Evolutionary conservation across 2,797 vertebrate genomes (phyloP).

Genomic region (Myotis myotis): DNA sequence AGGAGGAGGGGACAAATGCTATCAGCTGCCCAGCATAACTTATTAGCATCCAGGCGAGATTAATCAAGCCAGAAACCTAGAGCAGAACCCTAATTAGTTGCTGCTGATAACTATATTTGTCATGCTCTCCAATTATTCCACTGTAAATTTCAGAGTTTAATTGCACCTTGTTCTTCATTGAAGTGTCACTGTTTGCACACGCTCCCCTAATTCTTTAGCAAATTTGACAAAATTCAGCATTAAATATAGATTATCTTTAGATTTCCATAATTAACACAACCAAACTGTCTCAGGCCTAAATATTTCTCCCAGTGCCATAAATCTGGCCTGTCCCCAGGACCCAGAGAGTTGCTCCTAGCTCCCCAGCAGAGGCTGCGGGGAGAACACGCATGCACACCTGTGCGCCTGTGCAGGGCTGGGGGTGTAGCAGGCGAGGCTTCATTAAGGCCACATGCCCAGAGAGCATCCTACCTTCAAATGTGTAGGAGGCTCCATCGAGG

Average conservation of each 20-base stretch:
- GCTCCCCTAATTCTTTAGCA: slow-evolving; percentile 82
- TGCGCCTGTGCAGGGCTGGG: not conserved
- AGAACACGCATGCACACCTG: not conserved
- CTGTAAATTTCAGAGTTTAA: slow-evolving; percentile 86
- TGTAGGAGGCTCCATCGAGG: not conserved
- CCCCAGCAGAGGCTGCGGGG: not conserved
- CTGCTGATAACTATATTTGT: slow-evolving; percentile 89
- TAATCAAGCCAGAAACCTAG: slow-evolving; percentile 86
- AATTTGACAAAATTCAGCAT: slow-evolving; percentile 86
- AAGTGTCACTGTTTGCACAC: slow-evolving; percentile 83
- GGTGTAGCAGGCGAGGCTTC: rapidly evolving
- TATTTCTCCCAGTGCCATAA: slow-evolving; percentile 80
- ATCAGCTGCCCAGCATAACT: slow-evolving; percentile 73
- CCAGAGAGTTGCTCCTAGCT: slow-evolving; percentile 43
- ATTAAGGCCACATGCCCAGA: not conserved
- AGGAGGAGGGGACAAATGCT: not conserved
- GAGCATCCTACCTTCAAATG: not conserved
- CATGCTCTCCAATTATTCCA: slow-evolving; percentile 88
- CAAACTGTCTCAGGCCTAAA: slow-evolving; percentile 82
- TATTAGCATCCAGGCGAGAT: slow-evolving; percentile 86
- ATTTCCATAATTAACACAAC: slow-evolving; percentile 87
- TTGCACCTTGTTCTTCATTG: slow-evolving; percentile 87
- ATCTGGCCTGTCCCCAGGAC: slow-evolving; percentile 71
- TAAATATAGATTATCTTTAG: slow-evolving; percentile 88
- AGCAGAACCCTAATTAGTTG: slow-evolving; percentile 87